These are phyloP conservation scores for Megaceryle maxima DNA, from an alignment of 2,113 vertebrate genomes.

Conservation along the genomic window DNA sequence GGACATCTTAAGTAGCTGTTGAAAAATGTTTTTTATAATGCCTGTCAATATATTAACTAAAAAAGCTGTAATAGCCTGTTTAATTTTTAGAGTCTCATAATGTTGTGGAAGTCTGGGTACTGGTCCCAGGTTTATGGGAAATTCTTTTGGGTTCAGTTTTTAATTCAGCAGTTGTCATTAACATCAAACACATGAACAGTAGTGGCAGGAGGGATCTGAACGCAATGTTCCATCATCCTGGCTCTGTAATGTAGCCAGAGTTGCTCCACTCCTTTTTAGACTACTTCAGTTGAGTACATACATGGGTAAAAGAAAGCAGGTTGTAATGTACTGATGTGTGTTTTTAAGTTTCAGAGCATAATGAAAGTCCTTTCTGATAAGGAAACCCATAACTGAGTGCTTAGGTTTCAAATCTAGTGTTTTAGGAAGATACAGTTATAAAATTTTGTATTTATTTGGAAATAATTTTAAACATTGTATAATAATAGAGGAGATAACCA, in stretches of 20 bases:
- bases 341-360: not conserved
- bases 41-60: not conserved
- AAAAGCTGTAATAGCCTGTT: not conserved
- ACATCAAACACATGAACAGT: not conserved
- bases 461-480: not conserved
- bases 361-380: not conserved
- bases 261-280: not conserved
- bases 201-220: not conserved
- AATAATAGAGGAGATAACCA: not conserved
- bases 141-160: not conserved
- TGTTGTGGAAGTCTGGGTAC: not conserved
- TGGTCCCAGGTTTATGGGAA: not conserved
- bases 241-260: not conserved
- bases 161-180: not conserved
- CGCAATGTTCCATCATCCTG: not conserved
- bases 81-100: not conserved
- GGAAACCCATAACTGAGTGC: not conserved
- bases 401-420: not conserved
- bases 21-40: not conserved
- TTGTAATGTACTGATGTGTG: not conserved
- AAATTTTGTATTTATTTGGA: not conserved
- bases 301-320: not conserved
- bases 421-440: not conserved
- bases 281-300: rapidly evolving
- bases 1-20: not conserved